Base-by-base conservation (phyloP, 2,797 vertebrate genomes). In the Phrynocephalus vlangalii region DNA sequence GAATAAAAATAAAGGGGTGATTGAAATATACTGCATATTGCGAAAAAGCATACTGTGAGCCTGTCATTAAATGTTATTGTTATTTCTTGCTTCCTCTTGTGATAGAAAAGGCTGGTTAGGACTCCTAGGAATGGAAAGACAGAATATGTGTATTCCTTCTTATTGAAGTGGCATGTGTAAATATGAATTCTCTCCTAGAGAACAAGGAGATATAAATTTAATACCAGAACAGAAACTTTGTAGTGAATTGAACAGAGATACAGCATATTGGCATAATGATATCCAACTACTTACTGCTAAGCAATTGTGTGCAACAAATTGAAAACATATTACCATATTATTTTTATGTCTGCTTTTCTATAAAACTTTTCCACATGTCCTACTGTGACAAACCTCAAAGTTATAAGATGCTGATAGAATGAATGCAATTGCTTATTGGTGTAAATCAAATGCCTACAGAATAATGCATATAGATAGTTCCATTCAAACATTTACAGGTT, bases 111-210 rank as follows among this genome's bases (percentile, higher is more conserved):
- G 24, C 15, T 79, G 52, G 56, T 48, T 86, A 73, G 63, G 30
- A 1, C 16, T 83, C n/a, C 56, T 71, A 67, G 75, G 38, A 22
- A 56, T 79, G 5, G 11, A 22, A 8, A 73, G 38, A 50, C 8
- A 78, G 50, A 77, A 67, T 20, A 44, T n/a, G 5, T 67, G 38
- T 56, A 38, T 66, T 13, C 44, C 66, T 33, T 84, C 60, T 77
- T 66, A 16, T 8, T 28, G 13, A 79, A 44, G 8, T 73, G 68
- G 16, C 48, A 56, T 84, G 24, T 60, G 80, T 80, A 85, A 84
- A 83, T 73, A 44, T 72, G 68, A 52, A 83, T 86, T 75, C 28
- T 68, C 63, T 90, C 76, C 8, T 75, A 24, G 60, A 80, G 66
- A 77, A 26, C 66, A 85, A 44, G 75, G 13, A 81, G 52, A n/a